Percentiles rank a stretch among this genome's conserved stretches.
These are phyloP conservation scores for Leucoraja erinaceus DNA, from an alignment of 2,113 vertebrate genomes.

Conservation along the genomic window DNA sequence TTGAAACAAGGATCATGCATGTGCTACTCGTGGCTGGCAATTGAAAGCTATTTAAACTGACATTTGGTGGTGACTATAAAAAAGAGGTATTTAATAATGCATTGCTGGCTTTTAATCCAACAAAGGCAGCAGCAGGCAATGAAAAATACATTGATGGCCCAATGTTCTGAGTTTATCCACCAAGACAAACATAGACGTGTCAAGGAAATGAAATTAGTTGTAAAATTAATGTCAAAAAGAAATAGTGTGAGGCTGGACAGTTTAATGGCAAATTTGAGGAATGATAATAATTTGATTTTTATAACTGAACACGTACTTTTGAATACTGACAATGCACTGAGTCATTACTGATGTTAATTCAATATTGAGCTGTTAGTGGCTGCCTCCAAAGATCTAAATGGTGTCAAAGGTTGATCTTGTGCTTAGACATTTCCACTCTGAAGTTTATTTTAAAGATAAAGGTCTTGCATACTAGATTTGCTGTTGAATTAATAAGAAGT, in stretches of 20 bases:
- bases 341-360: background rate
- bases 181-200: background rate
- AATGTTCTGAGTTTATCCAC: background rate
- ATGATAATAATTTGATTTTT: background rate
- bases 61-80: background rate
- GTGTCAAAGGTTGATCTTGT: background rate
- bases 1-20: background rate
- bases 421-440: background rate
- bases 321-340: background rate
- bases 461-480: background rate
- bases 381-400: background rate
- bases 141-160: background rate
- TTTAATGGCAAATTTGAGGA: background rate
- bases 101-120: background rate
- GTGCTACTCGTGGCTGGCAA: background rate
- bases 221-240: background rate
- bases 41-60: background rate
- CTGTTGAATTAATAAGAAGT: background rate
- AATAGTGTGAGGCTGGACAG: background rate
- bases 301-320: background rate
- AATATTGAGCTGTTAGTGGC: background rate
- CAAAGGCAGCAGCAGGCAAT: background rate
- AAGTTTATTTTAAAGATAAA: background rate
- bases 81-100: background rate
- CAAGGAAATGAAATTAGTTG: constrained; percentile 10